A percentile compares a stretch with the other conserved stretches of the same genome.
phyloP scores from a whole-genome alignment of 2,888 invertebrate genomes.

The Sphaeridia pumilis region DNA sequence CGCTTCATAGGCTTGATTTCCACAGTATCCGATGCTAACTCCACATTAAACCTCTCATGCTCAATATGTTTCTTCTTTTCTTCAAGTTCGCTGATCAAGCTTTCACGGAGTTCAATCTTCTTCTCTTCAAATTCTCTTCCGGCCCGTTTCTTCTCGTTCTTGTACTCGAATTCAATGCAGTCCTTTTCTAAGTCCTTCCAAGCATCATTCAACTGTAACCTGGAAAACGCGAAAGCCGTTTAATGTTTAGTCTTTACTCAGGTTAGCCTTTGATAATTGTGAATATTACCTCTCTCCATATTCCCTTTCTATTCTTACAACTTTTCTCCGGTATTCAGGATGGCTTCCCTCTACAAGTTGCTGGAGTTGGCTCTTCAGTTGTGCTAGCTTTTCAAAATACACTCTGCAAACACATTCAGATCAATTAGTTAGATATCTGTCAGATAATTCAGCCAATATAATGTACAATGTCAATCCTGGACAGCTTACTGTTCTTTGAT shows the following conservation, averaged over 20 bases:
- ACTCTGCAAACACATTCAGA: constrained; percentile 47
- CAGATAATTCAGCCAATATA: constrained; percentile 32
- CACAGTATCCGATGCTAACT: constrained; percentile 76
- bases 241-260: too few relatives aligned
- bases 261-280: too few relatives aligned
- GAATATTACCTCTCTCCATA: constrained; percentile 62
- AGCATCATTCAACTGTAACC: constrained; percentile 59
- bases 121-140: constrained; percentile 91
- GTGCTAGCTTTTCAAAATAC: constrained; percentile 80
- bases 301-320: constrained; percentile 69
- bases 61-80: constrained; percentile 84
- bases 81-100: constrained; percentile 77
- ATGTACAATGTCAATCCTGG: too few relatives aligned
- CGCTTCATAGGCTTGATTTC: constrained; percentile 92
- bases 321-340: constrained; percentile 69
- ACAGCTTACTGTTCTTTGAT: constrained; percentile 81
- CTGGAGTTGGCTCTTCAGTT: constrained; percentile 74
- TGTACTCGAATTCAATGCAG: constrained; percentile 74
- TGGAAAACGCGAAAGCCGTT: too few relatives aligned
- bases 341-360: constrained; percentile 76
- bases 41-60: constrained; percentile 73
- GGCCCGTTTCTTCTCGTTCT: constrained; percentile 75
- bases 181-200: constrained; percentile 70
- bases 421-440: too few relatives aligned
- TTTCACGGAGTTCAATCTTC: constrained; percentile 79